Evolutionary conservation across 2,113 vertebrate species (phyloP), one percentile per base, ranked within the genome.

Genomic region (Microtus montanus): DNA sequence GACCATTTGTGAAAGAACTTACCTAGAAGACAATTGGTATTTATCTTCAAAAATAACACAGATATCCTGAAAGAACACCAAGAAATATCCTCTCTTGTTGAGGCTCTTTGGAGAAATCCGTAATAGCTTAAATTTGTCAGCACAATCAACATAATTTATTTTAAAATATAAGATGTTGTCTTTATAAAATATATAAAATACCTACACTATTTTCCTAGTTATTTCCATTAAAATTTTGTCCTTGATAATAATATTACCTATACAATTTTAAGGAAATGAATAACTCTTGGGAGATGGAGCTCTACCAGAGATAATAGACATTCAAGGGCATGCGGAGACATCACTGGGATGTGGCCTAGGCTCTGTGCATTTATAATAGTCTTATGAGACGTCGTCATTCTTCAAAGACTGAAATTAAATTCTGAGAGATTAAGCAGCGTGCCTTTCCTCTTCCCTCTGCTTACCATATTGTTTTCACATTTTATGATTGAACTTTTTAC

Each of bases 321-420:
- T 24, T 2, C 7, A 11, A 30, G 54, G 2, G 10, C 1, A 14
- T 17, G 8, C 17, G 28, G 10, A 26, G 1, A 1, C 1, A 54
- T 54, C 63, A 64, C 17, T 47, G 22, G 7, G 41, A 19, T 8
- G 3, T 33, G 12, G 33, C 3, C 47, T 52, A 89, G 63, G 5
- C 41, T 80, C 52, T 58, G 68, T 49, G 33, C 49, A 38, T 58
- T 91, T 47, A 24, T 86, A 47, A 35, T 75, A 83, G 47, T 30
- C 11, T 70, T 73, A 26, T 1, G 30, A 73, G 24, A 11, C 3
- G 4, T 28, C 38, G 4, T 66, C 15, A 5, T 80, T 89, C 33
- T 79, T 89, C 66, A 71, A 1, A 84, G 70, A 64, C 64, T 77
- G n/a, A 26, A 79, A 70, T 61, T 49, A 70, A 2, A n/a, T 75